Conservation (phyloP, 2,113 vertebrate species). For the Noturus placidus region DNA sequence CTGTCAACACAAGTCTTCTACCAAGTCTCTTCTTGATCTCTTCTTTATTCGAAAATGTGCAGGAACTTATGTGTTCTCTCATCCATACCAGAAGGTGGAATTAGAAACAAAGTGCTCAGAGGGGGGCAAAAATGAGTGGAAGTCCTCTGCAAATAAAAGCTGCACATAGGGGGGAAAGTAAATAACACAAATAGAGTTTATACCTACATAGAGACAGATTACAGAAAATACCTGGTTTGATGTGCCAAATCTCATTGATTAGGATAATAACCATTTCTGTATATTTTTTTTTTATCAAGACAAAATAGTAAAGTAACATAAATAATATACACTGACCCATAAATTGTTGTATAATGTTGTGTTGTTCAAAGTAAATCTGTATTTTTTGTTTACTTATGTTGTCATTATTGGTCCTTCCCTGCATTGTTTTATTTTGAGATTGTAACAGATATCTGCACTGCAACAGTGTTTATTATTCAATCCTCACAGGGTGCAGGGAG, state of each 20-base stretch:
- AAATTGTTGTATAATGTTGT: not conserved
- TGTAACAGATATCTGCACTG: constrained; percentile 1
- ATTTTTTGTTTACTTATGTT: not conserved
- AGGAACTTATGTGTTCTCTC: constrained; percentile 22
- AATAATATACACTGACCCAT: not conserved
- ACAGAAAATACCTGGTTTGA: not conserved
- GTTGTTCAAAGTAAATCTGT: not conserved
- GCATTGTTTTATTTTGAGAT: not conserved
- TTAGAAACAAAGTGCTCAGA: not conserved
- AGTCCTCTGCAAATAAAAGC: constrained; percentile 21
- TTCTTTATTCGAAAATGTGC: constrained; percentile 17
- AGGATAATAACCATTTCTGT: not conserved
- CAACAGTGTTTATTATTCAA: constrained; percentile 15
- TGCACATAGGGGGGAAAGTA: not conserved
- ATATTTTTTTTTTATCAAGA: not conserved
- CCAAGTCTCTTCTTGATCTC: not conserved
- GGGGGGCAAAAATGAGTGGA: not conserved
- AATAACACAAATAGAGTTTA: not conserved
- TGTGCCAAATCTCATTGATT: not conserved
- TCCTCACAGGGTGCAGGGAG: not conserved
- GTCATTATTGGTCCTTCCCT: not conserved
- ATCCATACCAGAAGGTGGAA: constrained; percentile 24
- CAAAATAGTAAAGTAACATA: not conserved
- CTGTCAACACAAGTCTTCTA: not conserved
- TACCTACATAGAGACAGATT: constrained; percentile 10